Conservation (phyloP, 2,888 invertebrate species). For the Hymenopus coronatus region DNA sequence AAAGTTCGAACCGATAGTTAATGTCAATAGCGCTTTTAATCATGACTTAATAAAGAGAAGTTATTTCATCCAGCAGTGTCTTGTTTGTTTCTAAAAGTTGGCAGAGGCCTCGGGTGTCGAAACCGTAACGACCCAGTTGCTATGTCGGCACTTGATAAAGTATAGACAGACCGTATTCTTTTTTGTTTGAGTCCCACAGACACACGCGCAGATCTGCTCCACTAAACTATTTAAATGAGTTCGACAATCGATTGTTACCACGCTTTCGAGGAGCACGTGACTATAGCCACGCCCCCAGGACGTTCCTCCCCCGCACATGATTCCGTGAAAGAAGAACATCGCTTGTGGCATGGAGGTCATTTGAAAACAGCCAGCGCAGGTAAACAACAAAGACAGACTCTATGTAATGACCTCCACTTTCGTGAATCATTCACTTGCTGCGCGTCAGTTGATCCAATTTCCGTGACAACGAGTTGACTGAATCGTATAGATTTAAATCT, state of each 20-base stretch:
- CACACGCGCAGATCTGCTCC: neutral
- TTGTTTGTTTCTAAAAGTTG: neutral
- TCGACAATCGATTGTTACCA: neutral
- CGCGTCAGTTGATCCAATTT: neutral
- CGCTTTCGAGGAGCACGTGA: neutral
- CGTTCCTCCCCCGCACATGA: neutral
- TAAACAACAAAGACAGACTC: neutral
- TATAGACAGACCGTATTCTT: neutral
- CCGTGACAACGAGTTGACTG: neutral
- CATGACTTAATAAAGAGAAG: neutral
- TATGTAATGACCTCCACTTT: neutral
- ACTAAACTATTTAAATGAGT: neutral
- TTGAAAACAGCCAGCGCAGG: neutral
- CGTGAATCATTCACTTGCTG: neutral
- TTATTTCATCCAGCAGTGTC: neutral
- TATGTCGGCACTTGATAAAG: neutral
- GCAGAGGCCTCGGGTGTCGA: neutral
- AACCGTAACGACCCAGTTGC: neutral
- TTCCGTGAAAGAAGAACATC: neutral
- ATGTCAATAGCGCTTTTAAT: neutral
- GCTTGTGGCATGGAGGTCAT: neutral
- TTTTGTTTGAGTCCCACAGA: neutral
- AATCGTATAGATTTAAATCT: neutral
- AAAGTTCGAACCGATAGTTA: neutral
- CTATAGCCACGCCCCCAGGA: neutral